phyloP scores from a whole-genome alignment of 1,140 invertebrate genomes.

The Ips nitidus region DNA sequence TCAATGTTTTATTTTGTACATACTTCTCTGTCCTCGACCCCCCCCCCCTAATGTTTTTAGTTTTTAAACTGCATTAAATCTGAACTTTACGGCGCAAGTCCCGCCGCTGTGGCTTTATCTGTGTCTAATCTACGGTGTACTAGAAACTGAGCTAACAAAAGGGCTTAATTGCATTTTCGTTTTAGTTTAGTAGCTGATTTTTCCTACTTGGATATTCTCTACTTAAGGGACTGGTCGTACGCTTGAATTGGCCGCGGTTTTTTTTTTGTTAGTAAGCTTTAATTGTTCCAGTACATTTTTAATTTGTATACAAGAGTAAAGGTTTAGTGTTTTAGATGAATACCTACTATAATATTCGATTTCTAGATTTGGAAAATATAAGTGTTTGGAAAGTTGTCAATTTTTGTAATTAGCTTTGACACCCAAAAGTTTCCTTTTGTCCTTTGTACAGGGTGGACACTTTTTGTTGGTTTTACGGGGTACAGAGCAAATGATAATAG shows the following conservation, averaged over 20 bases:
- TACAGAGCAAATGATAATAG: too few relatives aligned
- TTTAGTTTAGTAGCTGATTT: too few relatives aligned
- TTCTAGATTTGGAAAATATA: constrained; percentile 36
- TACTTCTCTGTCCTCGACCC: too few relatives aligned
- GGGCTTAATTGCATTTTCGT: too few relatives aligned
- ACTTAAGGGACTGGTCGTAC: constrained; percentile 4
- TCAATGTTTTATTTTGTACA: too few relatives aligned
- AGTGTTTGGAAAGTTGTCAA: constrained; percentile 27
- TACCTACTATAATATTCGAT: constrained; percentile 23
- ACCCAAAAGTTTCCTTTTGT: neutral
- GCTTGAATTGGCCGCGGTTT: neutral
- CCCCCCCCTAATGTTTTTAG: too few relatives aligned
- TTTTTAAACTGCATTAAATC: too few relatives aligned
- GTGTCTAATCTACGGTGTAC: too few relatives aligned
- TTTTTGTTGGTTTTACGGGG: neutral
- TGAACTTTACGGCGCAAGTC: too few relatives aligned
- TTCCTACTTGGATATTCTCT: neutral
- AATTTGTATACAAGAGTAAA: constrained; percentile 31
- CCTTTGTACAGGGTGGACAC: neutral
- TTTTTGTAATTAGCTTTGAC: neutral
- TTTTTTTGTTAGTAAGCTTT: constrained; percentile 26
- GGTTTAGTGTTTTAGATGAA: constrained; percentile 34
- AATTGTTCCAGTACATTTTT: constrained; percentile 26
- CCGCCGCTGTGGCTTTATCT: too few relatives aligned
- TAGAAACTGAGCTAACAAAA: too few relatives aligned